phyloP scores from a whole-genome alignment of 2,797 vertebrate species.

The Lepus townsendii region DNA sequence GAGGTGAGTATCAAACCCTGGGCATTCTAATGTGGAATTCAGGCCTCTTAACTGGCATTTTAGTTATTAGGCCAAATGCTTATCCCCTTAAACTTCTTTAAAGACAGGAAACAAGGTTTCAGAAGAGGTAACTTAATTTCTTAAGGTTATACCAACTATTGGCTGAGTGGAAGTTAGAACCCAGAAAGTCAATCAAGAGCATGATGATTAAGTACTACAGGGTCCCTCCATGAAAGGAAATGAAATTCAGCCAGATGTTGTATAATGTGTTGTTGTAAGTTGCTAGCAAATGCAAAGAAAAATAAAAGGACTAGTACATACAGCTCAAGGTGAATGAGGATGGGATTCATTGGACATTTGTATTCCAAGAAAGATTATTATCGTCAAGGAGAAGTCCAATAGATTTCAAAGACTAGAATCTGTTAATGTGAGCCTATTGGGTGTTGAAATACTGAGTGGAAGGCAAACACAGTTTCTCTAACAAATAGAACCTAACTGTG shows the following conservation, averaged over 20 bases:
- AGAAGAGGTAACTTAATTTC: background rate
- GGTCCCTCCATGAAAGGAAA: conserved; percentile 19
- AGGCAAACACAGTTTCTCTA: background rate
- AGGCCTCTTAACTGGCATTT: too few relatives aligned
- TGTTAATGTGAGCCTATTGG: background rate
- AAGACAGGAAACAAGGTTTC: background rate
- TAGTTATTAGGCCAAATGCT: too few relatives aligned
- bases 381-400: background rate
- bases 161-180: background rate
- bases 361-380: background rate
- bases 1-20: too few relatives aligned
- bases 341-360: background rate
- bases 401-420: background rate
- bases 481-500: background rate
- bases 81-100: background rate
- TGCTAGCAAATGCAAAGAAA: background rate
- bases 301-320: background rate
- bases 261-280: background rate
- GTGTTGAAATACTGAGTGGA: background rate
- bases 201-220: background rate
- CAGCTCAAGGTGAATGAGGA: background rate
- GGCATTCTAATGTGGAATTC: too few relatives aligned
- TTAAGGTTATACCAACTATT: background rate
- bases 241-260: background rate
- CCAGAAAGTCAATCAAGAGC: background rate